Percentiles rank a stretch among this genome's conserved stretches.
Evolutionary conservation across 2,888 invertebrate species (phyloP).

Genomic region (Pyrrhosoma nymphula): DNA sequence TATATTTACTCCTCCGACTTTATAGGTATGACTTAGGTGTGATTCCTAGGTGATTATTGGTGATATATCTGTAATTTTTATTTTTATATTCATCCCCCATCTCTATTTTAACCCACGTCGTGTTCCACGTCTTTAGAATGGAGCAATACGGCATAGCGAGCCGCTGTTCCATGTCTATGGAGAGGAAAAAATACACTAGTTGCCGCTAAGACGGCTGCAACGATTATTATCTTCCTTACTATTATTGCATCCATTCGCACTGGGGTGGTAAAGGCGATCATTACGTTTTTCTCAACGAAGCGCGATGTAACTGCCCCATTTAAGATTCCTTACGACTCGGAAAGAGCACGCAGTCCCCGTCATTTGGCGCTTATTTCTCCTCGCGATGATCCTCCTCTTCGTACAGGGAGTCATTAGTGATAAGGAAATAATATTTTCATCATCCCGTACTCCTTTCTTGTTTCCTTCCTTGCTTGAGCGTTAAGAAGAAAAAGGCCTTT

Average conservation of each 20-base stretch:
- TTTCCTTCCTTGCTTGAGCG: not conserved
- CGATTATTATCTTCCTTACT: not conserved
- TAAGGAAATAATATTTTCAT: not conserved
- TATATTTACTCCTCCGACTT: too few species aligned
- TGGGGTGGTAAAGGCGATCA: not conserved
- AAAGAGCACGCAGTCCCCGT: not conserved
- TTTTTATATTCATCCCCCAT: too few species aligned
- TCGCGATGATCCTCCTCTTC: not conserved
- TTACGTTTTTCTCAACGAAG: not conserved
- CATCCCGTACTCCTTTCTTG: not conserved
- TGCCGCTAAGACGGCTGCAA: too few species aligned
- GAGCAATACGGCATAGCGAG: too few species aligned
- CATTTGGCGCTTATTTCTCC: not conserved
- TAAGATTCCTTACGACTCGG: not conserved
- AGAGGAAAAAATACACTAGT: too few species aligned
- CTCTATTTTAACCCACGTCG: too few species aligned
- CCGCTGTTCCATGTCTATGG: too few species aligned
- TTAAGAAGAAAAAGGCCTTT: not conserved
- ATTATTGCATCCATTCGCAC: not conserved
- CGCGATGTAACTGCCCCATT: not conserved
- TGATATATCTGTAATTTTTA: too few species aligned
- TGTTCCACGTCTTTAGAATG: too few species aligned
- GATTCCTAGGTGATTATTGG: too few species aligned
- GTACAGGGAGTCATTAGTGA: not conserved
- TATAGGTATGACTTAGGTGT: too few species aligned